Evolutionary conservation across 2,113 vertebrate species (phyloP), one percentile per base, ranked within the genome.

Genomic region (Telmatochromis sp.): DNA sequence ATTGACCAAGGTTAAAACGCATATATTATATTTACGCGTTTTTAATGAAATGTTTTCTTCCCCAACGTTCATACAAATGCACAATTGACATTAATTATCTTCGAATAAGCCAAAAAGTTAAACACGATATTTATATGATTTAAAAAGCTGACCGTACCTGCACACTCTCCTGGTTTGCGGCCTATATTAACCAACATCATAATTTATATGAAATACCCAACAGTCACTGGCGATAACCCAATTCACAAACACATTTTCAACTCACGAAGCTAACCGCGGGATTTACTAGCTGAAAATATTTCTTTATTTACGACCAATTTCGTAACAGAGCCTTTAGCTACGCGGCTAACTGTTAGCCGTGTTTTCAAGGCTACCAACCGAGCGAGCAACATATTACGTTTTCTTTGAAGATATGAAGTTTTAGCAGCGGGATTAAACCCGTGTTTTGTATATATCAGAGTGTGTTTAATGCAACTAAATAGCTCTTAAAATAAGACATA

Each of bases 321-420:
- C 3, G n/a, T 21, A 3, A 4, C 6, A 6, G 31, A 49, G 1
- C 2, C 12, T 4, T 75, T 91, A 94, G 88, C 88, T 4, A 31
- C 53, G 51, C 2, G 80, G 94, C 94, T 94, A 93, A 88, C 79
- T 54, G 12, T 40, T 90, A 89, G 86, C 88, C 47, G 15, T 86
- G 42, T 88, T 89, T 84, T 87, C 37, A 87, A 37, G 8, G 23
- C 49, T 37, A 68, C 19, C 19, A 87, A 82, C 8, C n/a, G 5
- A 19, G 40, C 5, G 19, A 11, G 23, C 9, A 31, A 78, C 15
- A 51, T 2, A n/a, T n/a, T 49, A 33, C 9, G 9, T 3, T 51
- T 49, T n/a, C 9, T n/a, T 49, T 49, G 15, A 7, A 28, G 5
- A 42, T 9, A 4, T 15, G 26, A 3, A 3, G 2, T 3, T 81